Evolutionary conservation across 1,140 invertebrate genomes (phyloP).

Genomic region (Carcinoscorpius rotundicauda): DNA sequence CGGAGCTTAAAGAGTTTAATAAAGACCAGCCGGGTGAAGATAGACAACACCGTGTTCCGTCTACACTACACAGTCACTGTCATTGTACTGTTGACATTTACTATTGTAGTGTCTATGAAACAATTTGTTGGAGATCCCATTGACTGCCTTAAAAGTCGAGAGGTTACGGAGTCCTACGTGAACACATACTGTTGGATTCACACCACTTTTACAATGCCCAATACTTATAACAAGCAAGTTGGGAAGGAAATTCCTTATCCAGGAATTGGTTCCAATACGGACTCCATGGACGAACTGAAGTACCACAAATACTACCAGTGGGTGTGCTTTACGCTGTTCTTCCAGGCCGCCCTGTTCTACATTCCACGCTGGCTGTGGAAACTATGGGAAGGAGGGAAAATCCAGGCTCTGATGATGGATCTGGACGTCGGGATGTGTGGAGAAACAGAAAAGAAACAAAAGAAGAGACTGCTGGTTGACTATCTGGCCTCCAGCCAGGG

Average conservation of each 20-base stretch:
- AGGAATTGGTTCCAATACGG: conserved; percentile 38
- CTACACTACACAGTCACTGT: conserved; percentile 29
- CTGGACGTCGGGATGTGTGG: conserved; percentile 80
- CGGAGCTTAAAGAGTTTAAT: conserved; percentile 33
- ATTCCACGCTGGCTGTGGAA: conserved; percentile 93
- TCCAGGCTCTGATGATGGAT: conserved; percentile 90
- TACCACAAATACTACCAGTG: conserved; percentile 36
- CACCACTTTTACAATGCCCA: conserved; percentile 74
- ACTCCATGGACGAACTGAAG: conserved; percentile 34
- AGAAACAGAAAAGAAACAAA: conserved; percentile 86
- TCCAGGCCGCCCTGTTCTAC: conserved; percentile 90
- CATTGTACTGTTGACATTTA: conserved; percentile 32
- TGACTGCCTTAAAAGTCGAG: conserved; percentile 85
- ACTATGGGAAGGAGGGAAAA: conserved; percentile 91
- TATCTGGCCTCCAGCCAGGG: conserved; percentile 83
- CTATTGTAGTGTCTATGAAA: conserved; percentile 37
- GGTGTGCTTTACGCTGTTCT: conserved; percentile 47
- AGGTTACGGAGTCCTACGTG: conserved; percentile 71
- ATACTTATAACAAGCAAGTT: conserved; percentile 48
- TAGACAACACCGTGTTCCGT: conserved; percentile 36
- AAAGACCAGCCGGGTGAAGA: conserved; percentile 37
- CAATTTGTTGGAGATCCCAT: conserved; percentile 66
- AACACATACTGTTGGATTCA: conserved; percentile 94
- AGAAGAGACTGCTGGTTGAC: conserved; percentile 87
- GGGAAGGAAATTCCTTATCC: conserved; percentile 58